Percentiles rank a stretch among this genome's conserved stretches.
These are phyloP conservation scores for Hofmannophila pseudospretella DNA, from an alignment of 2,888 invertebrate genomes.

Conservation along the genomic window DNA sequence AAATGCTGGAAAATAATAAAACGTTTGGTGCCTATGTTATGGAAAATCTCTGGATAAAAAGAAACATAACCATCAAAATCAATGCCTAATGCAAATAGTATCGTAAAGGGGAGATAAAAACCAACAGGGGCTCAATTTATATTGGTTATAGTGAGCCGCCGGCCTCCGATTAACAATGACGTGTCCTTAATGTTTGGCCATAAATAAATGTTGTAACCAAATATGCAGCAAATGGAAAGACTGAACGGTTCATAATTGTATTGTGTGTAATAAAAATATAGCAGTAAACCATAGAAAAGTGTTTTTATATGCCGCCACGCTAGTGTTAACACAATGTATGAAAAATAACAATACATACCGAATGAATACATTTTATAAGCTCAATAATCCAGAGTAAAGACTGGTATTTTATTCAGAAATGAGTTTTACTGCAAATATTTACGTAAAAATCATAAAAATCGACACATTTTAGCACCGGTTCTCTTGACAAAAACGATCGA, in stretches of 20 bases:
- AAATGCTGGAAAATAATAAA: conserved; percentile 32
- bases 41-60: too few relatives aligned
- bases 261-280: conserved; percentile 5
- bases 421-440: conserved; percentile 13
- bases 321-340: conserved; percentile 5
- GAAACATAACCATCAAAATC: too few relatives aligned
- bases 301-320: conserved; percentile 6
- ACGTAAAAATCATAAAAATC: conserved; percentile 15
- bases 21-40: too few relatives aligned
- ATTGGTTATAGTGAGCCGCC: conserved; percentile 11
- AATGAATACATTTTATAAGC: conserved; percentile 36
- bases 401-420: conserved; percentile 14
- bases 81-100: too few relatives aligned
- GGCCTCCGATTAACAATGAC: conserved; percentile 39
- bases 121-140: too few relatives aligned
- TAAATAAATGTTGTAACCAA: conserved; percentile 5
- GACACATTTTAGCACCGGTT: conserved; percentile 24
- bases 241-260: not conserved
- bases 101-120: too few relatives aligned
- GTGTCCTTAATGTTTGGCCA: conserved; percentile 45
- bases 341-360: conserved; percentile 35
- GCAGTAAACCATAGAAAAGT: conserved; percentile 2
- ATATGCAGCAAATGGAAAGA: not conserved
- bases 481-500: conserved; percentile 53
- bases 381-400: conserved; percentile 20